Percentiles rank a stretch among this genome's conserved stretches.
These are phyloP conservation scores for Brenthis daphne DNA, from an alignment of 2,888 invertebrate species.

Conservation along the genomic window DNA sequence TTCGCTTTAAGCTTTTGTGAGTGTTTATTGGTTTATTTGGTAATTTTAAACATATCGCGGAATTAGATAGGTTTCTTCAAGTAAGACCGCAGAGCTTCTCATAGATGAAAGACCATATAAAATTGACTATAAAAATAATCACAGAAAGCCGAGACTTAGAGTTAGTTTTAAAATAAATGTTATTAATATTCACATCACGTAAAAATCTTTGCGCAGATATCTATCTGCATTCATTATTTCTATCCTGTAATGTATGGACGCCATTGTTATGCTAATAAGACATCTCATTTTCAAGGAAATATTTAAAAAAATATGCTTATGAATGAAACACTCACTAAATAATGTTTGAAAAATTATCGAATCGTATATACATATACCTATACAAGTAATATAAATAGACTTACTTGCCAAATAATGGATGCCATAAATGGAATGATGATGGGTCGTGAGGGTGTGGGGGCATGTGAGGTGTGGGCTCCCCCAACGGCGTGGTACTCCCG, in stretches of 20 bases:
- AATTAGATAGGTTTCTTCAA: no score
- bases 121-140: not conserved
- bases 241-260: conserved; percentile 26
- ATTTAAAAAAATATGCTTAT: conserved; percentile 2
- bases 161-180: not conserved
- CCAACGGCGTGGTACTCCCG: conserved; percentile 84
- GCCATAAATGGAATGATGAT: conserved; percentile 89
- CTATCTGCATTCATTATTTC: conserved; percentile 32
- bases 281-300: conserved; percentile 25
- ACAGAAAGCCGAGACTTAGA: not conserved
- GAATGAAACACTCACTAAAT: not conserved
- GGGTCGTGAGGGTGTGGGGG: conserved; percentile 66
- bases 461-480: conserved; percentile 68
- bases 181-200: conserved; percentile 23
- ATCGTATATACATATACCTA: not conserved
- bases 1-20: no score
- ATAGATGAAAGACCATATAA: no score
- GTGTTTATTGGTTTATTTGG: no score
- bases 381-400: conserved; percentile 50
- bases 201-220: conserved; percentile 29
- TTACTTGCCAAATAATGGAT: conserved; percentile 93
- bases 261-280: conserved; percentile 33
- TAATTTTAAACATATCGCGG: no score
- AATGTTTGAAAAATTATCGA: not conserved
- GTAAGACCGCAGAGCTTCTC: no score